Base-by-base conservation (phyloP, 2,797 vertebrate genomes). In the Hoplostethus mediterraneus region DNA sequence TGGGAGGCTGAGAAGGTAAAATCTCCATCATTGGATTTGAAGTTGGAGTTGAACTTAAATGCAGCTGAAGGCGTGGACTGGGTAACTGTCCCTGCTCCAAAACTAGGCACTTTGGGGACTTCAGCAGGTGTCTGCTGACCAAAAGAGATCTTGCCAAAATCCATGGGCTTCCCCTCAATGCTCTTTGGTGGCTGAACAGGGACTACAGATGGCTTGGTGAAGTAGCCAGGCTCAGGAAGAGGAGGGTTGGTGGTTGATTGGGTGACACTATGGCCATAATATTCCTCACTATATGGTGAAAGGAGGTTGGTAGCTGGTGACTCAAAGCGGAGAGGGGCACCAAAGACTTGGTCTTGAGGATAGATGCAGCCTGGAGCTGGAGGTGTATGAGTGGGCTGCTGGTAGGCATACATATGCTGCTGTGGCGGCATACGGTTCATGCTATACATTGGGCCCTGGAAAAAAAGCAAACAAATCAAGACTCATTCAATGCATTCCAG, bases 41-140 rank as follows among this genome's bases (percentile, higher is more conserved):
- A 98, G 90, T 99, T 99, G 13, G 97, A 97, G 84, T 97, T 99
- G 92, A 99, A 99, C 87, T 99, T 99, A 88, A 99, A 99, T 53
- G 96, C 92, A 81, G 95, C 84, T 33, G 90, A 77, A 6, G 92
- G 87, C 14, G 92, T 90, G 72, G 96, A 87, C 6, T 95, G 92
- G 5, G 93, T 63, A 38, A 90, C 87, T 13, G 80, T 67, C 16
- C 93, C 89, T 63, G 92, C 74, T 77, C 95, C 93, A 81, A 97
- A 93, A 84, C 93, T 87, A 10, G 95, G 63, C 55, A 91, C 84
- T 83, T 96, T 97, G 59, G 96, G 79, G 45, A 93, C 93, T 85
- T 99, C 97, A 81, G 83, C 72, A 31, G 95, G 79, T 71, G 92
- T 80, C 1, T 95, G 93, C 28, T 96, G 96, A 65, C 93, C 95